Evolutionary conservation across 2,113 vertebrate genomes (phyloP).

Genomic region (Morone chrysops): DNA sequence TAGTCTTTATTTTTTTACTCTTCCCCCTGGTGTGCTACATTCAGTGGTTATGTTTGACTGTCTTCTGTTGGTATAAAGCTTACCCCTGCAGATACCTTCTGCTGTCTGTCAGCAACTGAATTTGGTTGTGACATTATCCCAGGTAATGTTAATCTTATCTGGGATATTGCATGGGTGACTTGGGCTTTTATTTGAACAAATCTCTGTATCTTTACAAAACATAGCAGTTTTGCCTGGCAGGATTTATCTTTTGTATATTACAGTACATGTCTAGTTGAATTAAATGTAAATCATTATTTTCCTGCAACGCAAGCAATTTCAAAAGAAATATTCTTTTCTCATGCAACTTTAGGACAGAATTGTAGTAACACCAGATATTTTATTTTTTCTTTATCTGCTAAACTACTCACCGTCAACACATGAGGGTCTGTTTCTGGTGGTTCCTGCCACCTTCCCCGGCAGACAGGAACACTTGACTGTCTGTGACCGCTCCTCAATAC

Average conservation of each 20-base stretch:
- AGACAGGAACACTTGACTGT: slow-evolving; percentile 90
- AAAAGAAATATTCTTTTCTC: neutral
- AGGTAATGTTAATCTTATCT: slow-evolving; percentile 74
- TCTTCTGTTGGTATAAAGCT: slow-evolving; percentile 45
- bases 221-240: slow-evolving; percentile 26
- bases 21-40: slow-evolving; percentile 50
- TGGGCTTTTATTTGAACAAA: slow-evolving; percentile 56
- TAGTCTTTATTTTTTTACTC: slow-evolving; percentile 33
- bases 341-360: neutral
- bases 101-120: slow-evolving; percentile 51
- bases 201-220: slow-evolving; percentile 52
- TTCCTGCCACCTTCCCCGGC: slow-evolving; percentile 88
- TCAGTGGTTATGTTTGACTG: slow-evolving; percentile 42
- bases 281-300: slow-evolving; percentile 14
- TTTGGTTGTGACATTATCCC: slow-evolving; percentile 67
- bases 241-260: neutral
- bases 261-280: slow-evolving; percentile 3
- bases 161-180: slow-evolving; percentile 67
- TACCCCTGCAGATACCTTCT: slow-evolving; percentile 51
- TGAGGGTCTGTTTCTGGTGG: slow-evolving; percentile 87
- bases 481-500: slow-evolving; percentile 89
- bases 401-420: slow-evolving; percentile 86
- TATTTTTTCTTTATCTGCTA: neutral
- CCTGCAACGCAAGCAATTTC: slow-evolving; percentile 4
- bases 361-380: neutral